phyloP scores from a whole-genome alignment of 2,888 invertebrate species.

The Plagodis dolabraria region DNA sequence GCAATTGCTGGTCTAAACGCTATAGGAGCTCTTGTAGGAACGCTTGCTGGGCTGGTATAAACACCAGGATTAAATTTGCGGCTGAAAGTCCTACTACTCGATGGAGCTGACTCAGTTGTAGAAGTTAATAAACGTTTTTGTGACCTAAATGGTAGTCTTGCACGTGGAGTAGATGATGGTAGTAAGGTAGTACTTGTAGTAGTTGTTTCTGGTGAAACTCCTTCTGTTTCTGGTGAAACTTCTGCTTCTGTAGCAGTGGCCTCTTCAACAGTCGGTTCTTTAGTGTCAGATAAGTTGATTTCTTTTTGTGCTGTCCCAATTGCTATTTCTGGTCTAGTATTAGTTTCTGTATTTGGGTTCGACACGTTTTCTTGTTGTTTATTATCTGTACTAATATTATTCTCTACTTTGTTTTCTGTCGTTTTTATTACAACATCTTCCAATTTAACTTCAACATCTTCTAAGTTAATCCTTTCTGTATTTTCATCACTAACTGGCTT shows the following conservation, averaged over 20 bases:
- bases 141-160: slow-evolving; percentile 72
- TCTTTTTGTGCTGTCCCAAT: slow-evolving; percentile 54
- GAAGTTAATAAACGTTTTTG: slow-evolving; percentile 70
- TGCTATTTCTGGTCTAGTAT: slow-evolving; percentile 49
- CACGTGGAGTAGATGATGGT: slow-evolving; percentile 49
- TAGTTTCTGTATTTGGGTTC: slow-evolving; percentile 18
- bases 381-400: slow-evolving; percentile 2
- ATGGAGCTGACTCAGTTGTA: slow-evolving; percentile 69
- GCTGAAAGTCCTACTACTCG: slow-evolving; percentile 74
- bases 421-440: slow-evolving; percentile 20
- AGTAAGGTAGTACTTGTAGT: slow-evolving; percentile 53
- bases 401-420: slow-evolving; percentile 16
- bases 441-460: slow-evolving; percentile 22
- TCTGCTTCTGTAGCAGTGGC: slow-evolving; percentile 40
- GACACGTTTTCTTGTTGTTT: slow-evolving; percentile 5
- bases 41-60: slow-evolving; percentile 75
- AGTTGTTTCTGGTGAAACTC: slow-evolving; percentile 55
- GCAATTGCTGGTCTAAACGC: slow-evolving; percentile 57
- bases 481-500: slow-evolving; percentile 8
- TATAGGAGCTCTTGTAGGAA: slow-evolving; percentile 54
- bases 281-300: slow-evolving; percentile 55
- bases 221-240: slow-evolving; percentile 31
- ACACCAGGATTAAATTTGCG: slow-evolving; percentile 78
- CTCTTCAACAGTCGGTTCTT: slow-evolving; percentile 40
- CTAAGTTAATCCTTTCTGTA: slow-evolving; percentile 5